Evolutionary conservation across 2,888 invertebrate genomes (phyloP).

Genomic region (Phaonia tiefii): DNA sequence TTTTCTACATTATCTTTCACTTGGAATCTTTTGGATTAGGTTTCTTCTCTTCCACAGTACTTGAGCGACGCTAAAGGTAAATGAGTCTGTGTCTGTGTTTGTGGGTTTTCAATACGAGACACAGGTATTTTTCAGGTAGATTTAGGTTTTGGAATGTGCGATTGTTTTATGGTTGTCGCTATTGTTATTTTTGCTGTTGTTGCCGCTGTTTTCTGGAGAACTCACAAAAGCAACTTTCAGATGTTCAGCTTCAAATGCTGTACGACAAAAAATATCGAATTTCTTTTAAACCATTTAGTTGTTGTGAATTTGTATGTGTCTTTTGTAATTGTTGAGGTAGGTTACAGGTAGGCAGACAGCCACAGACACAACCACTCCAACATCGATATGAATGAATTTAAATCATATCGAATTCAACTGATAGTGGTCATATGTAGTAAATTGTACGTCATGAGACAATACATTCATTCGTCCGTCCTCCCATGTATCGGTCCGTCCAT

Average conservation of each 20-base stretch:
- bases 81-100: conserved; percentile 14
- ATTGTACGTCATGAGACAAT: background rate
- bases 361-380: too few species aligned
- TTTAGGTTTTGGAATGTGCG: conserved; percentile 37
- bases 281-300: conserved; percentile 9
- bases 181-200: background rate
- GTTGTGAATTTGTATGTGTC: conserved; percentile 23
- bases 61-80: too few species aligned
- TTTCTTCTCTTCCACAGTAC: conserved; percentile 13
- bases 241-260: conserved; percentile 12
- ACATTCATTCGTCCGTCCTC: background rate
- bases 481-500: too few species aligned
- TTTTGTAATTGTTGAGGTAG: conserved; percentile 12
- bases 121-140: conserved; percentile 38
- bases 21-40: conserved; percentile 14
- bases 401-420: background rate
- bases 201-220: conserved; percentile 1
- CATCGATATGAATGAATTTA: conserved; percentile 3
- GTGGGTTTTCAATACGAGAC: conserved; percentile 19
- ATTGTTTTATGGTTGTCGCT: conserved; percentile 13
- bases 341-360: too few species aligned
- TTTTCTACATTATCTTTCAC: conserved; percentile 27
- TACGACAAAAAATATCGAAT: conserved; percentile 25
- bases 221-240: background rate
- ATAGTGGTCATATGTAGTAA: background rate